These are phyloP conservation scores for Melanotaenia maccullochi DNA, from an alignment of 2,797 vertebrate genomes.

Conservation along the genomic window DNA sequence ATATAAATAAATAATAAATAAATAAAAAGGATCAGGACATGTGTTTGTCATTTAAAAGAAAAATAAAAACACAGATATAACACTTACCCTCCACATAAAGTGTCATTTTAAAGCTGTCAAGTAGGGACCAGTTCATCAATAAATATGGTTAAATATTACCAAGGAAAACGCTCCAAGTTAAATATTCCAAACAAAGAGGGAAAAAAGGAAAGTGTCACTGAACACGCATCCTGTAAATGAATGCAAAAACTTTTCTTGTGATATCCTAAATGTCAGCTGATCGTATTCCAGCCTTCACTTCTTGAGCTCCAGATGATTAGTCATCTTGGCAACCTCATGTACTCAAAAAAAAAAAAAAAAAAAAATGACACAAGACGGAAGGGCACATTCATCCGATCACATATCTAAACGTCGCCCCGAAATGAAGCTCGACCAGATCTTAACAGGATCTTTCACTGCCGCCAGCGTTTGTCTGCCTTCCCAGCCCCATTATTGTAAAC, in stretches of 20 bases:
- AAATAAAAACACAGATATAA: not conserved
- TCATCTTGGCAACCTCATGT: slow-evolving; percentile 15
- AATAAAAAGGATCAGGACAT: no score
- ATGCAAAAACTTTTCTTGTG: slow-evolving; percentile 34
- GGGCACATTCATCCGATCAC: slow-evolving; percentile 23
- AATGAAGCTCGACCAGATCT: not conserved
- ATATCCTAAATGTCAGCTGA: not conserved
- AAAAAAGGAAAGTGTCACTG: slow-evolving; percentile 8
- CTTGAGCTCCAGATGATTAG: not conserved
- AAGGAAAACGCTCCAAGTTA: not conserved
- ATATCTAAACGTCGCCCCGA: slow-evolving; percentile 26
- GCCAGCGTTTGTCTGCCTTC: slow-evolving; percentile 28
- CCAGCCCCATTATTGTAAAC: slow-evolving; percentile 24
- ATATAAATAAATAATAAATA: not conserved
- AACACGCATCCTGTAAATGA: slow-evolving; percentile 14
- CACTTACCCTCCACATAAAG: slow-evolving; percentile 76
- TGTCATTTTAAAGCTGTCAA: slow-evolving; percentile 52
- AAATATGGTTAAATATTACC: slow-evolving; percentile 3
- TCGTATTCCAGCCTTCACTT: slow-evolving; percentile 9
- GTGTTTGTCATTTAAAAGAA: not conserved
- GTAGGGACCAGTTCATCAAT: slow-evolving; percentile 23
- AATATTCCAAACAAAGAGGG: slow-evolving; percentile 4
- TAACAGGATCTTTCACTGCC: slow-evolving; percentile 28
- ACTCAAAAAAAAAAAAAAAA: not conserved
- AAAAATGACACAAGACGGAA: not conserved